These are phyloP conservation scores for Ferdinandea cuprea DNA, from an alignment of 2,888 invertebrate genomes.

Conservation along the genomic window DNA sequence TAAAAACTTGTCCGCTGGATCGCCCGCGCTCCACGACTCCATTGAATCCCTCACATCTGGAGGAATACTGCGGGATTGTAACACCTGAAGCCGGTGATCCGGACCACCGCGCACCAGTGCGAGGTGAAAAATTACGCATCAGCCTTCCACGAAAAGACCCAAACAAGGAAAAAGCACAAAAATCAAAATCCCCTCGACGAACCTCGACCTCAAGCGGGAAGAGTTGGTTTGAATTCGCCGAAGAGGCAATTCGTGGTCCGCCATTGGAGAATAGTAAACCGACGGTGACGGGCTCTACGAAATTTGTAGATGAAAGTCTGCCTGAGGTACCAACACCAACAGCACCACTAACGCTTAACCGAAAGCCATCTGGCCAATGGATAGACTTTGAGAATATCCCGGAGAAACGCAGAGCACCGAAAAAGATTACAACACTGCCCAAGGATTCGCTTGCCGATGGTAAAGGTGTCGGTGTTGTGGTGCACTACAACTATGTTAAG, in stretches of 20 bases:
- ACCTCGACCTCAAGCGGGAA: constrained; percentile 83
- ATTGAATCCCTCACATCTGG: constrained; percentile 88
- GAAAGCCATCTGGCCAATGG: constrained; percentile 86
- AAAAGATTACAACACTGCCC: constrained; percentile 92
- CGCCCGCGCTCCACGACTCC: constrained; percentile 90
- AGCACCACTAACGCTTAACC: constrained; percentile 69
- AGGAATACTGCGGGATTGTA: constrained; percentile 86
- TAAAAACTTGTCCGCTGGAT: constrained; percentile 88
- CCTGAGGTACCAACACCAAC: constrained; percentile 84
- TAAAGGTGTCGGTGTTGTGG: constrained; percentile 81
- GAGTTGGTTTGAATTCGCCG: constrained; percentile 87
- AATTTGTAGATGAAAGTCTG: constrained; percentile 79
- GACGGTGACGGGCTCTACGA: constrained; percentile 33
- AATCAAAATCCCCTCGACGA: constrained; percentile 84
- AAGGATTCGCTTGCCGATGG: constrained; percentile 80
- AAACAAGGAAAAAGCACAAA: constrained; percentile 80
- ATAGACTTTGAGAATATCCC: constrained; percentile 94
- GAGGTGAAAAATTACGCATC: constrained; percentile 88
- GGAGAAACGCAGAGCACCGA: constrained; percentile 91
- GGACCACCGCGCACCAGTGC: constrained; percentile 72
- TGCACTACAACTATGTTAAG: constrained; percentile 91
- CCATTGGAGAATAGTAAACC: constrained; percentile 31
- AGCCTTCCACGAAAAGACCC: constrained; percentile 87
- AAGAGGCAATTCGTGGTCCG: constrained; percentile 84
- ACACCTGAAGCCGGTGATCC: constrained; percentile 78